phyloP scores from a whole-genome alignment of 2,113 vertebrate species.

The Rhadina sibilatrix region DNA sequence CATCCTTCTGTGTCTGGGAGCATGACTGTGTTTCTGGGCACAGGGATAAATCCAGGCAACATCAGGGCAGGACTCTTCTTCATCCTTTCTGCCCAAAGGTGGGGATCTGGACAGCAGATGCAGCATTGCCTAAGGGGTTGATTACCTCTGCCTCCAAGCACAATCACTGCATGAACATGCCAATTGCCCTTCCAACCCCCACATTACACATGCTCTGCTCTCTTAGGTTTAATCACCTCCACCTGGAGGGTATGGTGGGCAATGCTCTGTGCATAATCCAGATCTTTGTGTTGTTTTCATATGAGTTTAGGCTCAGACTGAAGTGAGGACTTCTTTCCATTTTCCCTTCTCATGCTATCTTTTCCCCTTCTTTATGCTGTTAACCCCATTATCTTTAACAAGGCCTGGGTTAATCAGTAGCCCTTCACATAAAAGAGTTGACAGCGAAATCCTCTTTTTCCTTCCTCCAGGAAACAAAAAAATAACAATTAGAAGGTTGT shows the following conservation, averaged over 20 bases:
- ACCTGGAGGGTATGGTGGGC: background rate
- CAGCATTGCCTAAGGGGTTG: background rate
- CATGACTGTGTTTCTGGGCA: background rate
- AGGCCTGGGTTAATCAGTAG: background rate
- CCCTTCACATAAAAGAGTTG: background rate
- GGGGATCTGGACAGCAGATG: background rate
- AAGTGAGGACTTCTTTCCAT: background rate
- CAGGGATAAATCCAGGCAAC: background rate
- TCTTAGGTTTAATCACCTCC: background rate
- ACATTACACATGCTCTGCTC: rapidly evolving
- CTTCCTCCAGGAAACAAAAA: background rate
- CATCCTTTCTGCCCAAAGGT: background rate
- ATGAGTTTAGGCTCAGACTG: background rate
- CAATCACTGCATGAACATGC: background rate
- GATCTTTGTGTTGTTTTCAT: background rate
- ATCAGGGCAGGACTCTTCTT: background rate
- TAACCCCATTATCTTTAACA: background rate
- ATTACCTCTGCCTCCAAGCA: background rate
- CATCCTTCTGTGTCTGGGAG: background rate
- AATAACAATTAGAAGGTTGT: background rate
- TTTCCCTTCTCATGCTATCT: background rate
- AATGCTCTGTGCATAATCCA: background rate
- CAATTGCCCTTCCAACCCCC: background rate
- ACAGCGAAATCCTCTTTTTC: background rate
- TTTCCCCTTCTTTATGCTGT: background rate